Base-by-base conservation (phyloP, 1,140 invertebrate species). In the Orchestia grillus region DNA sequence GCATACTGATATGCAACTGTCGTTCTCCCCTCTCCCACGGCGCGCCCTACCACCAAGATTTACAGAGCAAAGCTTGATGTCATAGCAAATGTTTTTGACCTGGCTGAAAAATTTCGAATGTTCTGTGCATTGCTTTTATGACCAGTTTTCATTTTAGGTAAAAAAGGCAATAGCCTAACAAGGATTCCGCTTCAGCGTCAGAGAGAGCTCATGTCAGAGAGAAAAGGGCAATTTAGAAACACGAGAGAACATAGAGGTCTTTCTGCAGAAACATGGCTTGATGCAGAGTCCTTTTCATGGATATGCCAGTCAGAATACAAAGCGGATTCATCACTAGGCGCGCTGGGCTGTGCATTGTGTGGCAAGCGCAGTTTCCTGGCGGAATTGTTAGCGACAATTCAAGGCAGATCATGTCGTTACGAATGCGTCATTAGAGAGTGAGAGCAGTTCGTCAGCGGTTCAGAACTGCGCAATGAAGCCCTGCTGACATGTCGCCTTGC, bases 1-100 rank as follows among this genome's bases (percentile, higher is more conserved):
- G 92, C 92, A 94, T 94, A 94, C 92, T 94, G 92, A 94, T 44
- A n/a, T 94, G 92, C 44, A 45, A 94, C 92, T 45, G 43, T 94
- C 44, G 6, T 8, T 44, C 88, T 94, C 44, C 44, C 92, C 92
- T 45, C 44, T 28, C 40, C 44, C 44, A 15, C 43, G 28, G 88
- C 92, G 44, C 44, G n/a, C 88, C 88, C 43, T 90, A 41, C 88
- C 88, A 42, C 88, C n/a, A 90, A 42, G 88, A 90, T 90, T 90
- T 90, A 90, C 88, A 42, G 88, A 90, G 88, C 43, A 90, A 42
- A 90, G 88, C 41, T 42, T 42, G 88, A 90, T 42, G 88, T 90
- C 43, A 41, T 1, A 41, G 43, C 23, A 42, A 90, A 90, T 90
- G 88, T 90, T 44, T 41, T 16, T 90, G 88, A 44, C 43, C n/a